Base-by-base conservation (phyloP, 92 coral and sea anemone genomes). In the Scolanthus callimorphus region DNA sequence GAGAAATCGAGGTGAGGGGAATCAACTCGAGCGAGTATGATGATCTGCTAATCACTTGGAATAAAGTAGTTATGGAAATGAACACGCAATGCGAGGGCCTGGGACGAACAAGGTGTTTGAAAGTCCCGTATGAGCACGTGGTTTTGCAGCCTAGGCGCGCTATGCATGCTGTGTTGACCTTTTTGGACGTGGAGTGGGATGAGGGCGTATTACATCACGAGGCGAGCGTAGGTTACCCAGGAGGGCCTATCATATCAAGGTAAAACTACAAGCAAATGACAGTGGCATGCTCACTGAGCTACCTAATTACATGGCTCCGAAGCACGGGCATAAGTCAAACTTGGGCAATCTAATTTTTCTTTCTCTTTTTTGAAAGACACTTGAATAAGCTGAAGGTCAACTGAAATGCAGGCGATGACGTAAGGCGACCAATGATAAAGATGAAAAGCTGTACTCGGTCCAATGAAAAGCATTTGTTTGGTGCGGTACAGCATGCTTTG, bases 151-250 rank as follows among this genome's bases (percentile, higher is more conserved):
- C 98, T 4, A 65, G 60, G 20, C 48, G 45, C 2, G 54, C 75
- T 61, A 69, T 92, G 92, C 47, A 74, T 41, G 57, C 67, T 8
- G 83, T 94, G 27, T 51, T 84, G 63, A 51, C 54, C 17, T 94
- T 94, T 55, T 53, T 89, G 1, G 63, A 63, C 46, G 86, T 83
- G 1, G 28, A 27, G 6, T 94, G 99, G 99, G 80, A 77, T 59
- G 88, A 94, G 25, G 74, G 60, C 0, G 96, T 94, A n/a, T 39
- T 94, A 17, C 88, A 94, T 54, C 99, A 94, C 56, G 85, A 90
- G 54, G 51, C 48, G 17, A 55, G 56, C 20, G 56, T 94, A 11
- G 76, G 82, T 31, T 64, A 31, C 29, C 75, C 96, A 53, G 85
- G 79, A n/a, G 96, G 96, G 20, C 85, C 87, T 19, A 73, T 69